Percentiles rank a stretch among this genome's conserved stretches.
Conservation (phyloP, 2,113 vertebrate species). For the Dasyurus viverrinus region DNA sequence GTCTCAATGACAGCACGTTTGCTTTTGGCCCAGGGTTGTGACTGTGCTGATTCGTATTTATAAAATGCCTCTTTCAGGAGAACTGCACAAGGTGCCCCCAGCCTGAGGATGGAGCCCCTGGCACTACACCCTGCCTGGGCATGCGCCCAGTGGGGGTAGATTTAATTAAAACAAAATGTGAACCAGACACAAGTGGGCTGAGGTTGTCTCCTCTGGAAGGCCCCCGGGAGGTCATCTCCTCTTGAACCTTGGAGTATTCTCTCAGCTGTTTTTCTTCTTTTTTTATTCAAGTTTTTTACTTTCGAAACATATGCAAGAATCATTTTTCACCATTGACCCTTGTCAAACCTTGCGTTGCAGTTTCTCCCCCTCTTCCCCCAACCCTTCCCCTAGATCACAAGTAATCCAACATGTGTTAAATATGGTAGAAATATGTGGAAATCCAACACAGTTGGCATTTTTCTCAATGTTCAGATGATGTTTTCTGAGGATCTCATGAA, state of each 20-base stretch:
- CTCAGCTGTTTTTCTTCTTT: conserved; percentile 3
- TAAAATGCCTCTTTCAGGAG: neutral
- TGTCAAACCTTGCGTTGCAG: too few species aligned
- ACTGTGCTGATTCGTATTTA: neutral
- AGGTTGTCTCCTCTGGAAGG: too few species aligned
- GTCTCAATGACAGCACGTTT: neutral
- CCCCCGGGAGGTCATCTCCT: too few species aligned
- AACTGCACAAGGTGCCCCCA: neutral
- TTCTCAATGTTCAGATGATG: conserved; percentile 36
- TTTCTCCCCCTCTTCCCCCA: too few species aligned
- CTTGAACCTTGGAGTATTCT: neutral
- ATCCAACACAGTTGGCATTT: neutral
- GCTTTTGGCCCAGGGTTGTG: neutral
- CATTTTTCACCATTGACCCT: too few species aligned
- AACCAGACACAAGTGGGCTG: too few species aligned
- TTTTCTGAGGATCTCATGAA: conserved; percentile 48
- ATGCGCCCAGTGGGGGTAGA: conserved; percentile 8
- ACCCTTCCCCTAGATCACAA: too few species aligned
- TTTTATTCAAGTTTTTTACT: too few species aligned
- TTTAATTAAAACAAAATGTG: neutral
- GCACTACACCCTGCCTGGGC: neutral
- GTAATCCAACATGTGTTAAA: too few species aligned
- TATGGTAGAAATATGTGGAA: too few species aligned
- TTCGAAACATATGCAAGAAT: too few species aligned
- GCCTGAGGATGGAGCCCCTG: too few species aligned